phyloP scores from a whole-genome alignment of 2,113 vertebrate genomes.

The Myiozetetes cayanensis region DNA sequence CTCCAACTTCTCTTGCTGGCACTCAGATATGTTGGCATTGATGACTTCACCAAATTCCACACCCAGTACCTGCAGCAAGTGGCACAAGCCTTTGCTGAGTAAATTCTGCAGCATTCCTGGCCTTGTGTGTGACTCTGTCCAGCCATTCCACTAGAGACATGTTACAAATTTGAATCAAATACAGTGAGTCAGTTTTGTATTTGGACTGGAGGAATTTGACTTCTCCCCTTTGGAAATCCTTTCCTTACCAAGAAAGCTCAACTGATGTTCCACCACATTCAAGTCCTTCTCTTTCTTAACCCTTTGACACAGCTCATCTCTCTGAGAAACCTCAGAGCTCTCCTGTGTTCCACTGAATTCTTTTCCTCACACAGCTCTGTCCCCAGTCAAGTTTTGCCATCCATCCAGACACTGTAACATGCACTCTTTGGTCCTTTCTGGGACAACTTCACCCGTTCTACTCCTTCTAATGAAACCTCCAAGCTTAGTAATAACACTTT shows the following conservation, averaged over 20 bases:
- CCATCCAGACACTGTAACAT: neutral
- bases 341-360: neutral
- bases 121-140: neutral
- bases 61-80: neutral
- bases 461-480: neutral
- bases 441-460: neutral
- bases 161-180: neutral
- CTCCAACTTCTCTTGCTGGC: neutral
- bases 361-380: neutral
- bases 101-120: neutral
- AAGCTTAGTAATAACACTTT: neutral
- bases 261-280: neutral
- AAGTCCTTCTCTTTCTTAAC: neutral
- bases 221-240: neutral
- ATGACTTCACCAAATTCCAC: neutral
- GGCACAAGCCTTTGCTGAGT: neutral
- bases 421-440: neutral
- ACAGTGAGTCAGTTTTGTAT: neutral
- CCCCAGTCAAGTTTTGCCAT: neutral
- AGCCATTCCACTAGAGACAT: neutral
- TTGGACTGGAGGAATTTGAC: neutral
- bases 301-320: neutral
- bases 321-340: neutral
- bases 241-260: neutral
- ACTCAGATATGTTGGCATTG: neutral